These are phyloP conservation scores for Rotaria magnacalcarata DNA, from an alignment of 2,888 invertebrate species.

Conservation along the genomic window DNA sequence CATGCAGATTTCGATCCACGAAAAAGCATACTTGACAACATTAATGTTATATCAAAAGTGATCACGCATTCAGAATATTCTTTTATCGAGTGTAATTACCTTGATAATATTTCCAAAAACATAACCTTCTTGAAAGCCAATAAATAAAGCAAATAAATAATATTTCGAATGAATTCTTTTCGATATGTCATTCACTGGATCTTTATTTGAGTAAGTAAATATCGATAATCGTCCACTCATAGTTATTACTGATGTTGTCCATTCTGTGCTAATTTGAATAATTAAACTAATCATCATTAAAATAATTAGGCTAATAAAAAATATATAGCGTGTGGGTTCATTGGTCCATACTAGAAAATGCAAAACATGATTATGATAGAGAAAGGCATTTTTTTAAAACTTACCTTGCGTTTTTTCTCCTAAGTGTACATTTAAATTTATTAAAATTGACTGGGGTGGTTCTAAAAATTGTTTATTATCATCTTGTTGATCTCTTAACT, in stretches of 20 bases:
- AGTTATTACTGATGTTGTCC: background rate
- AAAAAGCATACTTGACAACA: no score
- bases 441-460: background rate
- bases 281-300: background rate
- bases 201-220: background rate
- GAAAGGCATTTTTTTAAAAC: background rate
- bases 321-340: background rate
- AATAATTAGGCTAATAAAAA: background rate
- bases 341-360: background rate
- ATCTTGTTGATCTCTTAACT: background rate
- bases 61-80: no score
- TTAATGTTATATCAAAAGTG: no score
- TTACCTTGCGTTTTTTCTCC: background rate
- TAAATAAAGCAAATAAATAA: background rate
- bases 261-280: background rate
- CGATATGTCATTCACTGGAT: background rate
- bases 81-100: background rate
- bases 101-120: background rate
- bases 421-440: background rate
- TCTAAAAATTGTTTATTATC: background rate
- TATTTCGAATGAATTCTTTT: background rate
- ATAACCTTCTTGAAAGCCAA: conserved; percentile 24
- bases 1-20: no score
- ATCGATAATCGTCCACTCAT: background rate
- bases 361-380: background rate